Conservation (phyloP, 2,113 vertebrate genomes). For the Epinephelus moara region DNA sequence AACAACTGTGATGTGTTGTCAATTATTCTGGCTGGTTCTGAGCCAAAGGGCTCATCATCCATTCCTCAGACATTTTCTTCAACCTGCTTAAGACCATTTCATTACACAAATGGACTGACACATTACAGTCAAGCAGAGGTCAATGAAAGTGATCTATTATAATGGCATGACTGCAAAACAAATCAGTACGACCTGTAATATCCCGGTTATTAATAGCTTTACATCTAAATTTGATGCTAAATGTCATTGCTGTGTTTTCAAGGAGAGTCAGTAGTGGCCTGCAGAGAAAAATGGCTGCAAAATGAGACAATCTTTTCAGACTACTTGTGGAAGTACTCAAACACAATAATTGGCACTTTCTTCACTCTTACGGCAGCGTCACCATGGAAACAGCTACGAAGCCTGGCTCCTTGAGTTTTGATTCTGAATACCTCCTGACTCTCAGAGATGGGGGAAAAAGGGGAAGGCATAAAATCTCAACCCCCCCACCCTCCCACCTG, state of each 20-base stretch:
- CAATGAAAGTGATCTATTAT: slow-evolving; percentile 18
- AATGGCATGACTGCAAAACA: slow-evolving; percentile 24
- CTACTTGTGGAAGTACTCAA: slow-evolving; percentile 72
- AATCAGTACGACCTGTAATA: slow-evolving; percentile 7
- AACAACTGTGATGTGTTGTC: slow-evolving; percentile 40
- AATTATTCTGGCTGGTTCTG: slow-evolving; percentile 43
- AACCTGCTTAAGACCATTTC: slow-evolving; percentile 27
- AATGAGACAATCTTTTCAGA: slow-evolving; percentile 59
- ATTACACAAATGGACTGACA: slow-evolving; percentile 45
- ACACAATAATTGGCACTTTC: slow-evolving; percentile 72
- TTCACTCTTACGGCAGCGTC: slow-evolving; percentile 51
- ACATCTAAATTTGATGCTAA: slow-evolving; percentile 16
- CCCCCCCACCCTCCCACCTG: slow-evolving; percentile 5
- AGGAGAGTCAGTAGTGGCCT: slow-evolving; percentile 17
- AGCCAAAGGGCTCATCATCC: slow-evolving; percentile 46
- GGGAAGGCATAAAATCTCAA: slow-evolving; percentile 40
- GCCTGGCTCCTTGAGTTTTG: slow-evolving; percentile 70
- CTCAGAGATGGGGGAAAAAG: slow-evolving; percentile 44
- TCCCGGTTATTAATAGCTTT: slow-evolving; percentile 18
- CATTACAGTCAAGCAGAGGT: slow-evolving; percentile 45
- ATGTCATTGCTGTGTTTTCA: slow-evolving; percentile 37
- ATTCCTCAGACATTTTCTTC: slow-evolving; percentile 50
- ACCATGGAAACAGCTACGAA: slow-evolving; percentile 75
- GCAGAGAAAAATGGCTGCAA: slow-evolving; percentile 29
- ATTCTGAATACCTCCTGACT: slow-evolving; percentile 61